Evolutionary conservation across 2,113 vertebrate genomes (phyloP).

Genomic region (Campylomormyrus tamandua): DNA sequence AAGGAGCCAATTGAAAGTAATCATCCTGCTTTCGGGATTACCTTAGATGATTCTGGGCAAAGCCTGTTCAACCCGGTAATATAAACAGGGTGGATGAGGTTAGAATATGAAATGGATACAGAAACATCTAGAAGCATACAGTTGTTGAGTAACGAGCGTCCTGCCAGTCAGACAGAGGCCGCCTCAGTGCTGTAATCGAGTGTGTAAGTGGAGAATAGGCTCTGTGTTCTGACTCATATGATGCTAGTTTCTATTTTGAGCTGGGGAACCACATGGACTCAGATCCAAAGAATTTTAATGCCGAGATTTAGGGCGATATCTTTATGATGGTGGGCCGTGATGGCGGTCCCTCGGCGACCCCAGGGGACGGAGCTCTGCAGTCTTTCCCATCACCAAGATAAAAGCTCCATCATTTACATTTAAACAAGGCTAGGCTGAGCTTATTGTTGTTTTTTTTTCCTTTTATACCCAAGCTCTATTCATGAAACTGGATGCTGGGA

Average conservation of each 20-base stretch:
- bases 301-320: background rate
- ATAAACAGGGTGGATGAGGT: background rate
- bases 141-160: background rate
- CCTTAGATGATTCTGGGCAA: background rate
- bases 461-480: background rate
- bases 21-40: background rate
- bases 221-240: background rate
- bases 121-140: too few relatives aligned
- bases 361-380: background rate
- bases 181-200: background rate
- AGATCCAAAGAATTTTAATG: background rate
- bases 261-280: background rate
- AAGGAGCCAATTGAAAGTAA: background rate
- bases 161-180: background rate
- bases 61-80: background rate
- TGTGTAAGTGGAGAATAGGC: background rate
- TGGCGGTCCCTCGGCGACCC: background rate
- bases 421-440: background rate
- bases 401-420: background rate
- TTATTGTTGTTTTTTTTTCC: background rate
- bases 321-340: background rate
- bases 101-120: background rate
- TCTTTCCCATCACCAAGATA: background rate
- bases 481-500: background rate
- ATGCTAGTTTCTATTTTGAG: background rate